Conservation (phyloP, 2,888 invertebrate genomes). For the Mesodorylaimus sp. region DNA sequence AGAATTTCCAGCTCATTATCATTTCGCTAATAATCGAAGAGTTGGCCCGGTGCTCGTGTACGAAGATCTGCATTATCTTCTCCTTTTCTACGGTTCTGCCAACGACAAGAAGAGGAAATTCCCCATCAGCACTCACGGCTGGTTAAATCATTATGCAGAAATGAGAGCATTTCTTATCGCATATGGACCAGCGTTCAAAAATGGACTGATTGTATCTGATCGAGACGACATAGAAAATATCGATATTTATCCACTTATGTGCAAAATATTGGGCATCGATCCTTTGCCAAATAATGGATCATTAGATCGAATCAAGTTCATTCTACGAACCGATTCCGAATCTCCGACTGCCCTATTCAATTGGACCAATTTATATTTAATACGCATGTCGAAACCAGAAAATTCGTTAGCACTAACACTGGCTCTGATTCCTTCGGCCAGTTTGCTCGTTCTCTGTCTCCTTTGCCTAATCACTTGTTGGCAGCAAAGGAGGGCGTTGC, state of each 20-base stretch:
- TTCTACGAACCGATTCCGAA: no score
- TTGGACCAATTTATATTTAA: no score
- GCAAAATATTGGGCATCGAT: conserved; percentile 41
- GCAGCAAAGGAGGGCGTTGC: no score
- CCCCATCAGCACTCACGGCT: conserved; percentile 17
- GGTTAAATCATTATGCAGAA: conserved; percentile 14
- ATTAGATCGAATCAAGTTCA: neutral
- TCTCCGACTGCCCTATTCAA: no score
- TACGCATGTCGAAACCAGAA: no score
- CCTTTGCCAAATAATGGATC: conserved; percentile 34
- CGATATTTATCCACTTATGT: conserved; percentile 47
- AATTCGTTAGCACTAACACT: no score
- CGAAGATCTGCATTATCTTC: conserved; percentile 23
- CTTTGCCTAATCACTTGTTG: no score
- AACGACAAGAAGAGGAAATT: conserved; percentile 7
- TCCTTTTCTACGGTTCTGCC: conserved; percentile 15
- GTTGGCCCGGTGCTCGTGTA: conserved; percentile 45
- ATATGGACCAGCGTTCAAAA: conserved; percentile 41
- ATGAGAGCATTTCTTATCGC: conserved; percentile 18
- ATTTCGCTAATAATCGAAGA: conserved; percentile 43
- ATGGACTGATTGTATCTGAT: conserved; percentile 24
- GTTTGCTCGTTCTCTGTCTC: no score
- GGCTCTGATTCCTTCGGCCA: no score
- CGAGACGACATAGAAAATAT: conserved; percentile 42
- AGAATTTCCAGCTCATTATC: conserved; percentile 44